Evolutionary conservation across 2,113 vertebrate genomes (phyloP).

Genomic region (Thryonomys swinderianus): DNA sequence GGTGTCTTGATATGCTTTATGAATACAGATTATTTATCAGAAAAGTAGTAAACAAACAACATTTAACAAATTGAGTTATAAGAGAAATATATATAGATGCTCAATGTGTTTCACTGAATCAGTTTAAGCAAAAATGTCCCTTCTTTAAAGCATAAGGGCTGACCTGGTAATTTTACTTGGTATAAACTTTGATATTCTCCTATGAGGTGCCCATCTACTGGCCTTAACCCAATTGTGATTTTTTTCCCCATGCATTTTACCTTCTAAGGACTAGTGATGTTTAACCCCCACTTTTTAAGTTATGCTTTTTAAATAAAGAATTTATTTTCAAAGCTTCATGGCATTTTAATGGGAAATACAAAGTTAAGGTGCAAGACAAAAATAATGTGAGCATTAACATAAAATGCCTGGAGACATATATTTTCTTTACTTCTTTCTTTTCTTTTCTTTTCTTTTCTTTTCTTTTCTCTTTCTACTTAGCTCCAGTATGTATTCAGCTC

Average conservation of each 20-base stretch:
- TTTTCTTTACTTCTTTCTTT: background rate
- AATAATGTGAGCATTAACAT: background rate
- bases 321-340: background rate
- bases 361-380: background rate
- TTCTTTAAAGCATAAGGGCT: background rate
- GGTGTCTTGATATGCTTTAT: background rate
- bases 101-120: background rate
- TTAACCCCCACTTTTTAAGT: conserved; percentile 23
- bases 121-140: background rate
- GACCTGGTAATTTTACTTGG: background rate
- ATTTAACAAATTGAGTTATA: background rate
- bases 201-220: background rate
- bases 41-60: background rate
- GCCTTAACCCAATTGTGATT: background rate
- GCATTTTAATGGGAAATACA: background rate
- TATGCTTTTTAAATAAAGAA: background rate
- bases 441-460: background rate
- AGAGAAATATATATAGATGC: background rate
- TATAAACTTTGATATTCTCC: background rate
- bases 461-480: too few species aligned
- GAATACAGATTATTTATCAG: background rate
- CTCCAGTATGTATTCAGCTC: background rate
- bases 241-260: background rate
- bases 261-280: conserved; percentile 4
- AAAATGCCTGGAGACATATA: background rate